Evolutionary conservation across 2,888 invertebrate genomes (phyloP), one percentile per base, ranked within the genome.

Genomic region (Phyllotreta cruciferae): DNA sequence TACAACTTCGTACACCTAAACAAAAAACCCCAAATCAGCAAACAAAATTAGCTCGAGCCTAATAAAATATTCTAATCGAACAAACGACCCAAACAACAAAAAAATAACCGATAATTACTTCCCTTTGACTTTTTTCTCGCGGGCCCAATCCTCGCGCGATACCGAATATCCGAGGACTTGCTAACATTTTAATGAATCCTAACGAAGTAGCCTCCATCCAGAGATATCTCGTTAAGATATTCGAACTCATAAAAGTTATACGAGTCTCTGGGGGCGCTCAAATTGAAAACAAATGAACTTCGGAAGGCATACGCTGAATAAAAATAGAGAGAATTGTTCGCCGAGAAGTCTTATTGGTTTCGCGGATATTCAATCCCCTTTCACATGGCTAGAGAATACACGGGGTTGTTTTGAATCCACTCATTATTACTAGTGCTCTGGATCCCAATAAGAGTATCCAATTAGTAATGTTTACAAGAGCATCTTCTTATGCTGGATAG

Each of bases 221-320:
- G 14, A 14, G 54, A 54, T 54, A 41, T 54, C 47, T 56, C 47
- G 38, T 56, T 47, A 47, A 47, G 38, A 24, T 37, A 38, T 56
- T 57, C 57, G 49, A 49, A 49, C 39, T 57, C 24, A 57, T 57
- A 49, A 49, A 57, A 57, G 34, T 49, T 57, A 38, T 39, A 57
- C 38, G 57, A 57, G 49, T 6, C 39, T 13, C 11, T 10, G 13
- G 57, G 41, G 49, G 42, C 39, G 34, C 24, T 39, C 14, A 49
- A 57, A 57, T 57, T 49, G 49, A 57, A 47, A 57, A 57, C 49
- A 57, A 57, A 57, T 57, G 49, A 57, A 57, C 57, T 7, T 49
- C 7, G 34, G 49, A 49, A 5, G 49, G 39, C 54, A 54, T 54
- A 41, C 54, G 42, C 54, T 41, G 54, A 54, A 57, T 49, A 49